A percentile compares a stretch with the other conserved stretches of the same genome.
Conservation (phyloP, 2,797 vertebrate species). For the Coregonus ussuriensis region DNA sequence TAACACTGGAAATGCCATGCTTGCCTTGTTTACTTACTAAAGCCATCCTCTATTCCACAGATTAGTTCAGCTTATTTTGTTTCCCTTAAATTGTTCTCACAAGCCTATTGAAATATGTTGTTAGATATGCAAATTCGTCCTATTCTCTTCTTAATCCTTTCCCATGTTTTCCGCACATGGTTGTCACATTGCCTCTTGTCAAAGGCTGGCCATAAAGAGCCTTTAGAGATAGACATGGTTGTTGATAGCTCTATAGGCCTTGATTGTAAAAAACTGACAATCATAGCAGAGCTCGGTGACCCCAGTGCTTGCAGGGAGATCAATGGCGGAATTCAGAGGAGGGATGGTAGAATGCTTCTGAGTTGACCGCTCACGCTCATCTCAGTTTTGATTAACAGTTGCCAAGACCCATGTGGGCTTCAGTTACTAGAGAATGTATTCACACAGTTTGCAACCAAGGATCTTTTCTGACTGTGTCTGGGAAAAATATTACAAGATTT, state of each 20-base stretch:
- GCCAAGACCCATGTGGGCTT: slow-evolving; percentile 34
- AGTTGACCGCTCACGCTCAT: slow-evolving; percentile 60
- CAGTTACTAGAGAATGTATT: slow-evolving; percentile 5
- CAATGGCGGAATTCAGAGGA: slow-evolving; percentile 53
- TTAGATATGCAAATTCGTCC: background rate
- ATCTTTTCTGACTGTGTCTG: no score
- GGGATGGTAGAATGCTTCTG: slow-evolving; percentile 49
- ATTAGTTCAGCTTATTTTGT: background rate
- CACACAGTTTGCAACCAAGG: no score
- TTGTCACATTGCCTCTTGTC: slow-evolving; percentile 39
- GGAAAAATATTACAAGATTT: no score
- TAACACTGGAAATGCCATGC: background rate
- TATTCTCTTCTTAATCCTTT: slow-evolving; percentile 2
- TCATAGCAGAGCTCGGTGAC: slow-evolving; percentile 42
- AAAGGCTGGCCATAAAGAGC: slow-evolving; percentile 47
- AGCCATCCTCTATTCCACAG: background rate
- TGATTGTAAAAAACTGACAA: slow-evolving; percentile 60
- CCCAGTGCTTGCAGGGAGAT: slow-evolving; percentile 31
- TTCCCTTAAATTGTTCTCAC: background rate
- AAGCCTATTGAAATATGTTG: background rate
- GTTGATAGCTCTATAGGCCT: slow-evolving; percentile 47
- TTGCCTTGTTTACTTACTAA: background rate
- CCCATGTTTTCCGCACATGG: slow-evolving; percentile 17
- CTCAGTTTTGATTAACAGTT: slow-evolving; percentile 28
- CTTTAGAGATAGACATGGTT: slow-evolving; percentile 44